A percentile compares a stretch with the other conserved stretches of the same genome.
Conservation (phyloP, 2,888 invertebrate species). For the Tineola bisselliella region DNA sequence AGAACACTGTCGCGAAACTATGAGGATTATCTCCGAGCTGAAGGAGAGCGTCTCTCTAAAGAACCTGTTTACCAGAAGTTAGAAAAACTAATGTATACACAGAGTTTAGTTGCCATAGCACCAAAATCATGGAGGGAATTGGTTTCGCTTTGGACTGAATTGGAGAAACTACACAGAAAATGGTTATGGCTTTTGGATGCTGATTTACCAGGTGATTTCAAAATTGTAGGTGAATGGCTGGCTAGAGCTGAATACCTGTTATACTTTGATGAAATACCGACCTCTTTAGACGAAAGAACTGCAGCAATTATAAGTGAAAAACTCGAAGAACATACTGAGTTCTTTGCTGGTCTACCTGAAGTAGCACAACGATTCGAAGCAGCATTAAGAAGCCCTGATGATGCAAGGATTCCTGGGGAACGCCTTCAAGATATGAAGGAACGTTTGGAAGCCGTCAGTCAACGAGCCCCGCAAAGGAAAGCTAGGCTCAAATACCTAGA, state of each 20-base stretch:
- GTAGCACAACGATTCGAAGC: constrained; percentile 81
- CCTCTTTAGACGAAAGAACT: constrained; percentile 87
- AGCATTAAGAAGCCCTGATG: constrained; percentile 74
- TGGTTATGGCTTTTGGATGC: constrained; percentile 93
- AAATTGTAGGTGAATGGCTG: constrained; percentile 89
- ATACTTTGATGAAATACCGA: constrained; percentile 83
- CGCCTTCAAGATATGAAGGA: constrained; percentile 84
- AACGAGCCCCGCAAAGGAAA: constrained; percentile 82
- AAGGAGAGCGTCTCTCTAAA: constrained; percentile 79
- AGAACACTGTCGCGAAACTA: constrained; percentile 81
- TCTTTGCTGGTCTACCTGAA: constrained; percentile 85
- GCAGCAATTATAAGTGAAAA: constrained; percentile 88
- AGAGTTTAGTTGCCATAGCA: constrained; percentile 83
- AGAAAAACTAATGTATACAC: constrained; percentile 81
- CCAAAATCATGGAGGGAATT: constrained; percentile 88
- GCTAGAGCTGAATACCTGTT: constrained; percentile 86
- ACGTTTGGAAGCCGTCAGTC: constrained; percentile 78
- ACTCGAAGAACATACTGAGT: constrained; percentile 87
- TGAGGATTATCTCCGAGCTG: constrained; percentile 81
- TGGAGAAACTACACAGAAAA: constrained; percentile 79
- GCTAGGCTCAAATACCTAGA: constrained; percentile 89
- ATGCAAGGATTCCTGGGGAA: constrained; percentile 77
- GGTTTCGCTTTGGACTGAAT: constrained; percentile 81
- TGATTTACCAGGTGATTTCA: constrained; percentile 85
- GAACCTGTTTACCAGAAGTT: constrained; percentile 79